phyloP scores from a whole-genome alignment of 23 tunicate species.

The Aplidium turbinatum region DNA sequence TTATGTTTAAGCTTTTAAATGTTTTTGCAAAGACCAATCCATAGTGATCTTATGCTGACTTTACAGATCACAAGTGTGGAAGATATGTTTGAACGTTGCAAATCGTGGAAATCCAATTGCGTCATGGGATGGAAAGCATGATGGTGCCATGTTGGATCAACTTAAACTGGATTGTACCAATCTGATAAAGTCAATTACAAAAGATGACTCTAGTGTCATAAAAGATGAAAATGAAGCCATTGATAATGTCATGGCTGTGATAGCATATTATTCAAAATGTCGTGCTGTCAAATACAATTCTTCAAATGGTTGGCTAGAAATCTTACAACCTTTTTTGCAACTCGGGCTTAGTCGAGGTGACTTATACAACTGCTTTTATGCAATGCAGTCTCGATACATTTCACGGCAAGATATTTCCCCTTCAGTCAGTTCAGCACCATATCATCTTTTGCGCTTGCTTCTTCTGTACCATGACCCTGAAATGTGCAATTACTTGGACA shows the following conservation, averaged over 20 bases:
- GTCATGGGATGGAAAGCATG: slow-evolving; percentile 83
- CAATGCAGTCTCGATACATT: slow-evolving; percentile 67
- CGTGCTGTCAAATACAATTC: slow-evolving; percentile 66
- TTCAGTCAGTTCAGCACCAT: slow-evolving; percentile 54
- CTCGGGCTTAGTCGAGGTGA: slow-evolving; percentile 48
- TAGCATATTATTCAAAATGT: slow-evolving; percentile 80
- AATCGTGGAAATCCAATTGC: slow-evolving; percentile 75
- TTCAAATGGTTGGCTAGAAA: slow-evolving; percentile 45
- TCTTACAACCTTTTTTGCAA: slow-evolving; percentile 40
- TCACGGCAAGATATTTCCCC: slow-evolving; percentile 59
- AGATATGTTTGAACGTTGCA: slow-evolving; percentile 79
- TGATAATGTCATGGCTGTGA: slow-evolving; percentile 46
- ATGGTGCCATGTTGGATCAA: slow-evolving; percentile 37
- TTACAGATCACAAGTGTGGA: slow-evolving; percentile 72
- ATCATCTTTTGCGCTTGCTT: slow-evolving; percentile 63
- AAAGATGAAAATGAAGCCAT: slow-evolving; percentile 25
- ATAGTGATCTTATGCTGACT: no score
- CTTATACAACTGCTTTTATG: slow-evolving; percentile 90
- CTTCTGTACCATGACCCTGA: slow-evolving; percentile 92
- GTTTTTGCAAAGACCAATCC: no score
- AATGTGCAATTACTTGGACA: slow-evolving; percentile 77
- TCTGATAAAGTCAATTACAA: slow-evolving; percentile 18
- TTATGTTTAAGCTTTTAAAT: no score
- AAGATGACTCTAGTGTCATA: slow-evolving; percentile 10
- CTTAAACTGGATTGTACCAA: slow-evolving; percentile 53